Base-by-base conservation (phyloP, 2,113 vertebrate species). In the Aptenodytes patagonicus region DNA sequence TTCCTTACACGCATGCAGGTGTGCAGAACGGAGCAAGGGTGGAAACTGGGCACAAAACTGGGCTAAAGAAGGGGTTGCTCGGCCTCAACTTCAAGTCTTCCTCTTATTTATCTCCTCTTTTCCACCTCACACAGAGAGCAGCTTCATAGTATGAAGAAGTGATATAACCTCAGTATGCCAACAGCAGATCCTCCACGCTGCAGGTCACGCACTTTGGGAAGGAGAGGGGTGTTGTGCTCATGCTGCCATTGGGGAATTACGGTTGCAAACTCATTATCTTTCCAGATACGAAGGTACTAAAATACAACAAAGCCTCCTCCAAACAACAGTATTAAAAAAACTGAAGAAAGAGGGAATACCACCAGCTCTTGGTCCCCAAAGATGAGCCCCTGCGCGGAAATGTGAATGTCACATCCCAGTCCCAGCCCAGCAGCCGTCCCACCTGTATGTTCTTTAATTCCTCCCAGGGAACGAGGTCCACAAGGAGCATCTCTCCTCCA, bases 1-100 rank as follows among this genome's bases (percentile, higher is more conserved):
- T 19, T 46, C 34, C 34, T 25, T n/a, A 22, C 17, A 3, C 0
- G 0, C 57, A 3, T 2, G 26, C 22, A 24, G 13, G 16, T 6
- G 26, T 5, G 28, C 24, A 17, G 58, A 42, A 36, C 0, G 21
- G n/a, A 70, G 46, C 6, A 13, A 24, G 31, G 57, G 58, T 7
- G 57, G 44, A 51, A 51, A 13, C 18, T 2, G 29, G 69, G 25
- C 36, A 17, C 61, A 36, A 47, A 75, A 52, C 68, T 5, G 34
- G 44, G 32, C 22, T 25, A 13, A 71, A 57, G 57, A 38, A 65
- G 19, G 18, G 38, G 26, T 28, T 28, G 32, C 51, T 44, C 42
- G 31, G 60, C 52, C 75, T 46, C 82, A 29, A 4, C 5, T 9
- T 36, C 8, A 12, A 13, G 6, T 19, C 40, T 55, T 38, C 51